phyloP scores from a whole-genome alignment of 2,888 invertebrate genomes.

The Euclidia mi region DNA sequence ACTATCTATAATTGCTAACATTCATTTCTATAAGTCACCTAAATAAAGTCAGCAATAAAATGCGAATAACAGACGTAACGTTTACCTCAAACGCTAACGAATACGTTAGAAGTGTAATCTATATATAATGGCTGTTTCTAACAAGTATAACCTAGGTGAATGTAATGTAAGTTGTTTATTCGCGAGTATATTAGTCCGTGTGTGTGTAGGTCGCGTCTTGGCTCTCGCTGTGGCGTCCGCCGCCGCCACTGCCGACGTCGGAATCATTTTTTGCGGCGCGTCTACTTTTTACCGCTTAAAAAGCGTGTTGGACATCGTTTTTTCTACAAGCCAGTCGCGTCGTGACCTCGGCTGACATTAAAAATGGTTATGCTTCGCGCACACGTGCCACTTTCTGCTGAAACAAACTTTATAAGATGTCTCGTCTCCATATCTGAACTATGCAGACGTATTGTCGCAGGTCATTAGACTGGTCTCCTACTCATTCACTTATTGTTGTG shows the following conservation, averaged over 20 bases:
- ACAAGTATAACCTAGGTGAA: conserved; percentile 29
- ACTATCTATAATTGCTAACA: neutral
- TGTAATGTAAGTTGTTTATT: conserved; percentile 30
- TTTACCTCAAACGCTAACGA: neutral
- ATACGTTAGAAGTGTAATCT: conserved; percentile 2
- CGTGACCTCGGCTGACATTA: conserved; percentile 86
- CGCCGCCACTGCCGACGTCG: conserved; percentile 54
- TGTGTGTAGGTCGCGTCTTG: conserved; percentile 52
- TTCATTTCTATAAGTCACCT: neutral
- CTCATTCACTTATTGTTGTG: too few species aligned
- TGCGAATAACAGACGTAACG: neutral
- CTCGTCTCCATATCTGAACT: conserved; percentile 37
- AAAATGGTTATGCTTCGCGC: conserved; percentile 79
- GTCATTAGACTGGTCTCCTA: conserved; percentile 15
- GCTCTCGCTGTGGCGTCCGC: conserved; percentile 38
- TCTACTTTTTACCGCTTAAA: conserved; percentile 79
- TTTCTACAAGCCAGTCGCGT: conserved; percentile 76
- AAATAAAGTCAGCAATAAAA: neutral
- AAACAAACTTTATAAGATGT: conserved; percentile 44
- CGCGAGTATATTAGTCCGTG: conserved; percentile 20
- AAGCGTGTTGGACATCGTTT: conserved; percentile 79
- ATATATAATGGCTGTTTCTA: conserved; percentile 6
- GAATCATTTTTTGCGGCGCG: conserved; percentile 80
- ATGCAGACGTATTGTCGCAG: conserved; percentile 30
- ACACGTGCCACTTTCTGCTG: conserved; percentile 68